Conservation (phyloP, 2,888 invertebrate species). For the Atherix ibis region DNA sequence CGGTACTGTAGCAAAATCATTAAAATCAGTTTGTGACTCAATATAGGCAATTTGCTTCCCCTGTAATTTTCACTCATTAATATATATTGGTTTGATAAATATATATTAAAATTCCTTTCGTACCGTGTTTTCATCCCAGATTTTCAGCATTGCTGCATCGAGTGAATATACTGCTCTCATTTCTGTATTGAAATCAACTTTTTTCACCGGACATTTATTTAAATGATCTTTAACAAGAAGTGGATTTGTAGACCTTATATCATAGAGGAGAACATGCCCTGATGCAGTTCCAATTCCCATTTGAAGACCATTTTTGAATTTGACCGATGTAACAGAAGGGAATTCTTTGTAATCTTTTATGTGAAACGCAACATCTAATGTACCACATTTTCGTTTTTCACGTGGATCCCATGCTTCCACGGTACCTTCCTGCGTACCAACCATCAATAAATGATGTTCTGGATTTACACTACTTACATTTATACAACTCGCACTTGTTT, state of each 20-base stretch:
- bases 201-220: slow-evolving; percentile 81
- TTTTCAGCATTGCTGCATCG: slow-evolving; percentile 75
- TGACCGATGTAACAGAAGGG: slow-evolving; percentile 46
- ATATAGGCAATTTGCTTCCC: slow-evolving; percentile 90
- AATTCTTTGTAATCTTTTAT: slow-evolving; percentile 37
- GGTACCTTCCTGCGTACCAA: slow-evolving; percentile 79
- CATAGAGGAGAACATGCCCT: slow-evolving; percentile 88
- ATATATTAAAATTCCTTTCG: slow-evolving; percentile 5
- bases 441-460: slow-evolving; percentile 69
- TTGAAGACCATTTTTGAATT: slow-evolving; percentile 57
- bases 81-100: too few species aligned
- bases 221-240: slow-evolving; percentile 85
- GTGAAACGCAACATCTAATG: slow-evolving; percentile 67
- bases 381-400: slow-evolving; percentile 54
- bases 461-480: slow-evolving; percentile 79
- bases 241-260: slow-evolving; percentile 83
- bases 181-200: slow-evolving; percentile 66
- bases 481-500: slow-evolving; percentile 55
- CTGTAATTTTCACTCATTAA: too few species aligned
- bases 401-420: slow-evolving; percentile 97
- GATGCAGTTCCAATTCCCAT: slow-evolving; percentile 86
- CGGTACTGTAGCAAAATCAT: slow-evolving; percentile 83
- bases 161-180: slow-evolving; percentile 75
- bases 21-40: slow-evolving; percentile 72
- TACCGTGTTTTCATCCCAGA: slow-evolving; percentile 79